Base-by-base conservation (phyloP, 2,113 vertebrate species). In the Plectropomus leopardus region DNA sequence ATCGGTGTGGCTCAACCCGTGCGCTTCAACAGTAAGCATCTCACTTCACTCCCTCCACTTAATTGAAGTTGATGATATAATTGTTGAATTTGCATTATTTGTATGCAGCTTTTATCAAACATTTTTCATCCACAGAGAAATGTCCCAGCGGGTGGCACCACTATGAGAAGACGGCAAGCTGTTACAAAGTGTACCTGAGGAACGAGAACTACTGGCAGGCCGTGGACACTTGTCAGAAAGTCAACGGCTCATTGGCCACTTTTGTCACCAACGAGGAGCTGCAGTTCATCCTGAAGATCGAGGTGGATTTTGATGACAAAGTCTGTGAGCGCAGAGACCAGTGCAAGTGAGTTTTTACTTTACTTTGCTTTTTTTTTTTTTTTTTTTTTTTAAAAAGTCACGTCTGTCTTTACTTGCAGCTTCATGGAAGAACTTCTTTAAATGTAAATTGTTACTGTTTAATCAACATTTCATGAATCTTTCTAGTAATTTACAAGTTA, bases 171-270 rank as follows among this genome's bases (percentile, higher is more conserved):
- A 99, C 98, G 0, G 96, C 97, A 78, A 99, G 98, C 94, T 99
- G 98, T 75, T 99, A 99, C 82, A 96, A 96, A 73, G 97, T 98
- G n/a, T 99, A 98, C 93, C 92, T 97, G 89, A 95, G 91, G 1
- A 97, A 95, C 0, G 98, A 99, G 94, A 97, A 98, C 94, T 99
- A 98, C 95, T 99, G 98, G 98, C 97, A 99, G 0, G 98, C 98
- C 0, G 96, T 97, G 40, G 98, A 99, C 79, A 98, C 96, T 3
- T 99, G 98, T 78, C 98, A 99, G 95, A 96, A 96, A 1, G 96
- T 97, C 72, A 99, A 99, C 1, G 97, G 96, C 9, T 99, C 98
- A 0, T 88, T 99, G 1, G 98, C 98, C 3, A 99, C 97, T 7
- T 99, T 99, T 76, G 97, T 96, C 36, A 98, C 97, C 0, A 97